A percentile compares a stretch with the other conserved stretches of the same genome.
phyloP scores from a whole-genome alignment of 2,888 invertebrate species.

The Caenorhabditis sinica region DNA sequence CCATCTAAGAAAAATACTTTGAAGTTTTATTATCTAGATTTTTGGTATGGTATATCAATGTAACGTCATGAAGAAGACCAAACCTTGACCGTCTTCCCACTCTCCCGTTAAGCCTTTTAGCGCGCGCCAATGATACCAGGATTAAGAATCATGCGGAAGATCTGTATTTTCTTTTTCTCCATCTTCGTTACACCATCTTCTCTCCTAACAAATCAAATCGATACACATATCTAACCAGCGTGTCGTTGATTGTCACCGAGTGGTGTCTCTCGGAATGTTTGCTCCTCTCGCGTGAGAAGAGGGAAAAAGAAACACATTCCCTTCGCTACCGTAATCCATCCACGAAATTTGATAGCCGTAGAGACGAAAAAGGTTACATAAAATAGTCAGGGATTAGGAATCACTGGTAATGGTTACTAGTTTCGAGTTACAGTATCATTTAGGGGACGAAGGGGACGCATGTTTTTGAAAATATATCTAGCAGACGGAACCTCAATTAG shows the following conservation, averaged over 20 bases:
- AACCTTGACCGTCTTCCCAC: conserved; percentile 48
- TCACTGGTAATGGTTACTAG: conserved; percentile 8
- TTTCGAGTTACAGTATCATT: conserved; percentile 55
- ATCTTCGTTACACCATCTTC: conserved; percentile 1
- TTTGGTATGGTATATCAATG: conserved; percentile 16
- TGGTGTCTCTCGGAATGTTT: conserved; percentile 41
- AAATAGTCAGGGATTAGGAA: conserved; percentile 56
- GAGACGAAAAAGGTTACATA: conserved; percentile 47
- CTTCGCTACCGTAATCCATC: conserved; percentile 55
- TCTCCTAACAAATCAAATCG: conserved; percentile 35
- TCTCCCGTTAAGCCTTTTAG: conserved; percentile 56
- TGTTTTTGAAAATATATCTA: conserved; percentile 21
- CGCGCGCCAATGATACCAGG: conserved; percentile 63
- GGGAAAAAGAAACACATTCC: conserved; percentile 8
- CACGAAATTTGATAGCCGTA: conserved; percentile 51
- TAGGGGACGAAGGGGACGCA: neutral
- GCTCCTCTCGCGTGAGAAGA: conserved; percentile 22
- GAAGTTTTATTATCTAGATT: conserved; percentile 1
- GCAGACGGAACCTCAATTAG: conserved; percentile 57
- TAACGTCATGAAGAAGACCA: conserved; percentile 35
- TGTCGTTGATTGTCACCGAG: conserved; percentile 44
- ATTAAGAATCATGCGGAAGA: conserved; percentile 58
- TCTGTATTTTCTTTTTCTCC: conserved; percentile 12
- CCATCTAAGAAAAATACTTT: neutral
- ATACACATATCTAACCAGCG: conserved; percentile 46